Evolutionary conservation across 2,113 vertebrate genomes (phyloP), one percentile per base, ranked within the genome.

Genomic region (Poeciliopsis retropinna): DNA sequence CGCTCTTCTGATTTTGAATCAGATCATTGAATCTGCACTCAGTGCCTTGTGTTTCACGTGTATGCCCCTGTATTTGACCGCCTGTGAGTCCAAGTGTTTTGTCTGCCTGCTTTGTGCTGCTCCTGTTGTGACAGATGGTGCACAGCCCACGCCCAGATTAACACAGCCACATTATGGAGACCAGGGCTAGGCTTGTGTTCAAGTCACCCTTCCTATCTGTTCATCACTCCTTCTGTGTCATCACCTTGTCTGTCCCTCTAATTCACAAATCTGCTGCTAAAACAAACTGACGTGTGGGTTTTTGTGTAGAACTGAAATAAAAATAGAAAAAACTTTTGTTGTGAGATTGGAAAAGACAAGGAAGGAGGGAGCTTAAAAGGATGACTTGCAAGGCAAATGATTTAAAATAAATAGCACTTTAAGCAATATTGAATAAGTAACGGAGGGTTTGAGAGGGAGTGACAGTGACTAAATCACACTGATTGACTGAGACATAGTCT

Each of bases 71-170:
- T 31, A 30, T 47, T 29, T 62, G 6, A 62, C 12, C n/a, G 28
- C 11, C 27, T 64, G 22, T 41, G 25, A 77, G 80, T 77, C 73
- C 51, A 57, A 76, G 75, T 86, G 72, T 85, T 87, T 83, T 80
- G 82, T 85, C 85, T 88, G 79, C 30, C 37, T 87, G 78, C 76
- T 88, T 79, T 83, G 87, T 86, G 73, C 72, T n/a, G 75, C 85
- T 85, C 84, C 87, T 79, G 80, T 84, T 78, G 87, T 87, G 88
- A 90, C 92, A 94, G 90, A 93, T 93, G 92, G 91, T 88, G 85
- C n/a, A 3, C 83, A 86, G 88, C 80, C 89, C 80, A 92, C 88
- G 67, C 90, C 90, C 91, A 94, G 90, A 92, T 93, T 91, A 91
- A 85, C 81, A 91, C 78, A 92, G 81, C 84, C 78, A 91, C 79